These are phyloP conservation scores for Diarsia rubi DNA, from an alignment of 2,888 invertebrate species.

Conservation along the genomic window DNA sequence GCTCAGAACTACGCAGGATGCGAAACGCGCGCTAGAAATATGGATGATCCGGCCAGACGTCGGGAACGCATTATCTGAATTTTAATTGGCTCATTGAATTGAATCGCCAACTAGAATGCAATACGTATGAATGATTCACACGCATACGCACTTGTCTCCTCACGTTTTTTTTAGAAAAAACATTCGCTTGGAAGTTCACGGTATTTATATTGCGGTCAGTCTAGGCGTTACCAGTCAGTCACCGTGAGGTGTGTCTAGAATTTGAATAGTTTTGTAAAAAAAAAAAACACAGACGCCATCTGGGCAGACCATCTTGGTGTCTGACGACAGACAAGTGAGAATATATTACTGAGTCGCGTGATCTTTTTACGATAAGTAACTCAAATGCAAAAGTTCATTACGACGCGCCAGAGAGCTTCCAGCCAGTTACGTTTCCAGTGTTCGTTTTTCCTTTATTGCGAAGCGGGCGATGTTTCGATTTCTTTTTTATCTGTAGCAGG, in stretches of 20 bases:
- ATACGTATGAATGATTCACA: constrained; percentile 82
- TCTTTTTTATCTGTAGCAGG: constrained; percentile 60
- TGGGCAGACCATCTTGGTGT: constrained; percentile 16
- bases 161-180: constrained; percentile 52
- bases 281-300: constrained; percentile 21
- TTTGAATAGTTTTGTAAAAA: constrained; percentile 35
- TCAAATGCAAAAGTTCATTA: constrained; percentile 32
- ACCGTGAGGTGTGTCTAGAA: constrained; percentile 42
- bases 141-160: constrained; percentile 67
- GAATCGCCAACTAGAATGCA: constrained; percentile 84
- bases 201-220: constrained; percentile 39
- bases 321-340: constrained; percentile 10
- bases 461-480: constrained; percentile 31
- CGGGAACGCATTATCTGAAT: constrained; percentile 83
- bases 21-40: constrained; percentile 83
- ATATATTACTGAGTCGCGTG: constrained; percentile 5
- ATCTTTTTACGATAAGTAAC: constrained; percentile 8
- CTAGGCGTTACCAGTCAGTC: constrained; percentile 29
- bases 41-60: constrained; percentile 86
- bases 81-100: constrained; percentile 87
- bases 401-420: constrained; percentile 15
- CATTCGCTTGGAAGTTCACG: constrained; percentile 27
- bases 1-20: constrained; percentile 80
- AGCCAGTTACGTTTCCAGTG: constrained; percentile 28
- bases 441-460: constrained; percentile 40